Base-by-base conservation (phyloP, 2,797 vertebrate genomes). In the Hippoglossus hippoglossus region DNA sequence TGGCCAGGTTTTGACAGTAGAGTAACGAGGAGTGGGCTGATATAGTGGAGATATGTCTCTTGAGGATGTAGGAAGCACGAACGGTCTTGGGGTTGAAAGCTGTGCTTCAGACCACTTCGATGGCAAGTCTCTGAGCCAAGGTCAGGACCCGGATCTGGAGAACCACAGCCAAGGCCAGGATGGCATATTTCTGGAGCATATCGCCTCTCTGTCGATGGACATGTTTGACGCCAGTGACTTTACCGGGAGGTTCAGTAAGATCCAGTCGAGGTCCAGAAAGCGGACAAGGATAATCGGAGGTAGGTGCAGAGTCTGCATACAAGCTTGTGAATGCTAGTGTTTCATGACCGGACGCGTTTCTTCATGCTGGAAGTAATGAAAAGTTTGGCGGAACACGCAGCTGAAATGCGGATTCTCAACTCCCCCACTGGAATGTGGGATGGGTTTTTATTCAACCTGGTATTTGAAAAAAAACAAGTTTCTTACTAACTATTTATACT, bases 201-300 rank as follows among this genome's bases (percentile, higher is more conserved):
- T 96, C 16, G 93, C 91, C 79, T 96, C 93, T 67, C 91, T 99
- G 64, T 95, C 96, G 0, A 72, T 95, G 81, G 95, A 97, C 82
- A 94, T 96, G 80, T 95, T 96, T 54, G 85, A 95, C 13, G 95
- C 94, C 84, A 95, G 94, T 73, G 95, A 96, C 86, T 94, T 94
- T 75, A 96, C 93, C 36, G 97, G 96, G 72, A 97, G 93, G 73
- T 95, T 96, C 90, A 89, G 94, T 50, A 97, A 95, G 87, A 95
- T 98, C 79, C 96, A 96, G 74, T 90, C 93, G 15, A 96, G 93
- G 73, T 89, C 94, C 60, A 96, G 93, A 91, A 98, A 96, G 90
- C 95, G 96, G 91, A 96, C 94, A 12, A 91, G 95, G 71, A 89
- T 99, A 87, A 91, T 96, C 83, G 85, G 90, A 96, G 97, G 97